Conservation (phyloP, 2,797 vertebrate genomes). For the Enteromius trimaculatus region DNA sequence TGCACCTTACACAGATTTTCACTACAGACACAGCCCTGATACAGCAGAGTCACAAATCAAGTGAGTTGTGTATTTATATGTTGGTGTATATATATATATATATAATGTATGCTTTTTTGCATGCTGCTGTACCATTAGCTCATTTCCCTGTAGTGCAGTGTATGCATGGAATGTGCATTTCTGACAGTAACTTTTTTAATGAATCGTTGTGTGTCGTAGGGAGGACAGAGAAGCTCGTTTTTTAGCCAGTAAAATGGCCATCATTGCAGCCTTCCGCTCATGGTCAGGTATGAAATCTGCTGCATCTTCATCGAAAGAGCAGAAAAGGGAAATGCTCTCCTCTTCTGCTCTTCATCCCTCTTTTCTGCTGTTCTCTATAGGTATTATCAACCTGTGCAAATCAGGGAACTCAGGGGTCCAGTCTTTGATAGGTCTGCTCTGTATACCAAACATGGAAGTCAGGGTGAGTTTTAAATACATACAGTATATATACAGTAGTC, state of each 20-base stretch:
- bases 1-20: slow-evolving; percentile 97
- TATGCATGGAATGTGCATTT: neutral
- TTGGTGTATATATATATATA: neutral
- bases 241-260: slow-evolving; percentile 95
- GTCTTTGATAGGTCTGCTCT: slow-evolving; percentile 94
- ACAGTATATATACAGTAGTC: too few species aligned
- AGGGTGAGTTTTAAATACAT: slow-evolving; percentile 64
- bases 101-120: neutral
- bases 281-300: slow-evolving; percentile 86
- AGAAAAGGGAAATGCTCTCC: neutral
- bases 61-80: slow-evolving; percentile 71
- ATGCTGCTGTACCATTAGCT: neutral
- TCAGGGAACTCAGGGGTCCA: slow-evolving; percentile 94
- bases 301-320: neutral
- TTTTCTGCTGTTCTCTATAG: slow-evolving; percentile 67
- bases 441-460: slow-evolving; percentile 99
- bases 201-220: slow-evolving; percentile 69
- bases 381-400: slow-evolving; percentile 96
- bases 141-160: neutral
- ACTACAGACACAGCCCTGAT: slow-evolving; percentile 97
- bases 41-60: slow-evolving; percentile 94
- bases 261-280: slow-evolving; percentile 94
- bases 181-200: neutral
- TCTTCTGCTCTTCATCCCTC: neutral
- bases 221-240: slow-evolving; percentile 95